Conservation (phyloP, 2,113 vertebrate genomes). For the Orthonyx spaldingii region DNA sequence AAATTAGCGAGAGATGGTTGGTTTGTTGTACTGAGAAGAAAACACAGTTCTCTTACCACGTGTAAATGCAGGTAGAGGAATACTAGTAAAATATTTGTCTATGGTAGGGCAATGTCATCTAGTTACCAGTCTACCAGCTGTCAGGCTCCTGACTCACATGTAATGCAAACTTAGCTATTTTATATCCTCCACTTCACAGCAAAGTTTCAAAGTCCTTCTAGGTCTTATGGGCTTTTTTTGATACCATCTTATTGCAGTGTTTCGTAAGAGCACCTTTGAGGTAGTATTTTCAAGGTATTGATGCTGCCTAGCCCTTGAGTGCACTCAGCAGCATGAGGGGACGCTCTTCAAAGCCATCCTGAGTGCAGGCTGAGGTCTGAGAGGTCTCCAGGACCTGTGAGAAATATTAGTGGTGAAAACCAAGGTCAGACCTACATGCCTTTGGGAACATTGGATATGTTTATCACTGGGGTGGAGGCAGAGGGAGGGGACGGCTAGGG, state of each 20-base stretch:
- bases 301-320: background rate
- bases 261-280: background rate
- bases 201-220: constrained; percentile 22
- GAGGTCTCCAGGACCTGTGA: background rate
- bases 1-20: background rate
- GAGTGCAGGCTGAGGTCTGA: background rate
- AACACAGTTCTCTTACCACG: background rate
- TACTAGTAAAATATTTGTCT: constrained; percentile 43
- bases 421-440: background rate
- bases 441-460: background rate
- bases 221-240: background rate
- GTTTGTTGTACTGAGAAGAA: background rate
- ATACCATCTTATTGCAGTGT: background rate
- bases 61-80: background rate
- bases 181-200: background rate
- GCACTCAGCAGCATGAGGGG: background rate
- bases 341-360: background rate
- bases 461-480: background rate
- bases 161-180: background rate
- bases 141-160: background rate
- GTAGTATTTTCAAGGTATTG: background rate
- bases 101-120: constrained; percentile 22
- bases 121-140: constrained; percentile 31
- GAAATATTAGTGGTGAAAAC: constrained; percentile 8
- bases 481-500: background rate